Evolutionary conservation across 2,888 invertebrate species (phyloP).

Genomic region (Drosophila anomelani): DNA sequence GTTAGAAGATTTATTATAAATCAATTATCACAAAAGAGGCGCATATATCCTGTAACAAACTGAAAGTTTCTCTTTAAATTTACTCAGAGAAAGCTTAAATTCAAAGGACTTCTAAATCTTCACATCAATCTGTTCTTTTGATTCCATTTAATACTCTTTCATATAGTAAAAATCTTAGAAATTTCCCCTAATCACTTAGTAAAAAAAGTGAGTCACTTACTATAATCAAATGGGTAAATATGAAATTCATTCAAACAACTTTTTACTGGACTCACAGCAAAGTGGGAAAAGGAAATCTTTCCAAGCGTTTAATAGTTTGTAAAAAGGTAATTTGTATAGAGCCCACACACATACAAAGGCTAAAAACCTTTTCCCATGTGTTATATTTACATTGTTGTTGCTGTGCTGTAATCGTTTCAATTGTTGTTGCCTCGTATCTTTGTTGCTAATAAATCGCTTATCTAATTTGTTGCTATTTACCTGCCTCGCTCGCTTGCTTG

Average conservation of each 20-base stretch:
- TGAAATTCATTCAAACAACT: conserved; percentile 25
- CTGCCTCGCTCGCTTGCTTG: conserved; percentile 28
- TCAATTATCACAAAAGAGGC: too few relatives aligned
- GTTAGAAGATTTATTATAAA: too few relatives aligned
- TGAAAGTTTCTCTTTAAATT: too few relatives aligned
- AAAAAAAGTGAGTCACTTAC: conserved; percentile 24
- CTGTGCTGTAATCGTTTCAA: conserved; percentile 22
- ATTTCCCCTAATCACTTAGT: background rate
- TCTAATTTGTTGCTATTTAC: conserved; percentile 75
- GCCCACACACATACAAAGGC: background rate
- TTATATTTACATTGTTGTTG: conserved; percentile 9
- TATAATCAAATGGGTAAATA: conserved; percentile 29
- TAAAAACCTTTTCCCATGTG: conserved; percentile 18
- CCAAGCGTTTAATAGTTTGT: conserved; percentile 40
- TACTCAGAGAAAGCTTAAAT: background rate
- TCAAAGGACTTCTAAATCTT: too few relatives aligned
- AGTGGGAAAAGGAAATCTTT: conserved; percentile 24
- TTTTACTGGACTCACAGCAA: conserved; percentile 10
- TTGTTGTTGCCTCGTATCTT: conserved; percentile 38
- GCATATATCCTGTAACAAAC: too few relatives aligned
- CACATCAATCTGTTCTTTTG: too few relatives aligned
- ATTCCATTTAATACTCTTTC: too few relatives aligned
- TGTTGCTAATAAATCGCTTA: conserved; percentile 71
- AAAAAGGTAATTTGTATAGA: conserved; percentile 34
- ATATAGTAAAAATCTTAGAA: too few relatives aligned